Evolutionary conservation across 2,888 invertebrate genomes (phyloP), one percentile per base, ranked within the genome.

Genomic region (Phortica magna): DNA sequence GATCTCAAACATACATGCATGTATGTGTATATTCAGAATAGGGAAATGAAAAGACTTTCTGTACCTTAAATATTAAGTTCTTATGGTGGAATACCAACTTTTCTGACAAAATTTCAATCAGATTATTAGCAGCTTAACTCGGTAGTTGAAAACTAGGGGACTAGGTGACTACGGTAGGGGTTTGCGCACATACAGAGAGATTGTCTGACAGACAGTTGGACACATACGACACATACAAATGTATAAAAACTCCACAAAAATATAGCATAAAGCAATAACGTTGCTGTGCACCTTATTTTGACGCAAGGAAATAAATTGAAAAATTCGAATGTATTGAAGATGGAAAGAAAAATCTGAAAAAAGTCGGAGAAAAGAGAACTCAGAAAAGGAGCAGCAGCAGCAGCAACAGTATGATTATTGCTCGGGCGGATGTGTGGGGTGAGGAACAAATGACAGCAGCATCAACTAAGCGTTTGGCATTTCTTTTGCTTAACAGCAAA

Each of bases 401-500:
- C 14, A 65, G 41, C 53, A 53, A 53, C 10, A 61, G 41, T 67
- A 12, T 67, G 67, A 14, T 39, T 12, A 41, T 14, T 70, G 53
- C 43, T 48, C 0, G 39, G 19, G 1, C 39, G 65, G 2, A 39
- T 19, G 31, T 65, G 22, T 65, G n/a, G 72, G 55, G 57, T 72
- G 59, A 39, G 59, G 2, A 42, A 12, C n/a, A 71, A 71, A 55
- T 71, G 53, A 55, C 70, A 71, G 68, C 19, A 77, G 80, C 87
- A 83, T 85, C 85, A 61, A 22, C 9, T 86, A 85, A 85, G 85
- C 85, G 74, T 88, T 81, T 83, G 85, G 87, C 85, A 88, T 85
- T 89, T 82, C 87, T 87, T 81, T 86, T 88, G 88, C 88, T 88
- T 87, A 89, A 89, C 89, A 89, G 88, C 85, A 87, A 88, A 89